Evolutionary conservation across 2,888 invertebrate species (phyloP), one percentile per base, ranked within the genome.

Genomic region (Margaritifera margaritifera): DNA sequence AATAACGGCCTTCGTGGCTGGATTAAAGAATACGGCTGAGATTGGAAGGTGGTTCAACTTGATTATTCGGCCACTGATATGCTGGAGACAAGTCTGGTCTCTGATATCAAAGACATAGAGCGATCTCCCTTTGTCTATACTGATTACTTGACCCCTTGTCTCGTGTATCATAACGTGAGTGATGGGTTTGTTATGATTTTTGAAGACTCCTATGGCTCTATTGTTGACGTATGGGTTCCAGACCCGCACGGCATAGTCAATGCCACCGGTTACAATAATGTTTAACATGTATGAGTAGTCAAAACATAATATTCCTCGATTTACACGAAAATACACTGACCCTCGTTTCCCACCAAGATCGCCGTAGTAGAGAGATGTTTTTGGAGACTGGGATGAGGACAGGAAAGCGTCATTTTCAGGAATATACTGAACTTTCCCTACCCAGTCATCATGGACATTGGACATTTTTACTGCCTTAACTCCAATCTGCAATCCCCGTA

Each of bases 191-290:
- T 69, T 77, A 69, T 84, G 84, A 25, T 81, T 80, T 95, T 57
- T 91, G 90, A 95, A 91, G 20, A 92, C 89, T 18, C 92, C 91
- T 58, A 91, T 93, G 0, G 94, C 92, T 83, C 93, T 93, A 63
- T 91, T 90, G 1, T 94, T 92, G n/a, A 94, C 93, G 86, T 94
- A 94, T 0, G 95, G 93, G 89, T 94, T 95, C 95, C 95, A 96
- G 64, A 95, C 91, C 54, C 95, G 92, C 42, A 95, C 92, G 64
- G 92, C 86, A 80, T 94, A 93, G 89, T 96, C 95, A 11, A 94
- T 93, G 6, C 95, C 94, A 1, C 95, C 95, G 0, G 89, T 88
- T 4, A 86, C 86, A 53, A 89, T 80, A 18, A 88, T 79, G 72
- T 87, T 87, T 58, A 84, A 72, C 50, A 75, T 66, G 50, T 81